phyloP scores from a whole-genome alignment of 2,113 vertebrate genomes.

The Gavialis gangeticus region DNA sequence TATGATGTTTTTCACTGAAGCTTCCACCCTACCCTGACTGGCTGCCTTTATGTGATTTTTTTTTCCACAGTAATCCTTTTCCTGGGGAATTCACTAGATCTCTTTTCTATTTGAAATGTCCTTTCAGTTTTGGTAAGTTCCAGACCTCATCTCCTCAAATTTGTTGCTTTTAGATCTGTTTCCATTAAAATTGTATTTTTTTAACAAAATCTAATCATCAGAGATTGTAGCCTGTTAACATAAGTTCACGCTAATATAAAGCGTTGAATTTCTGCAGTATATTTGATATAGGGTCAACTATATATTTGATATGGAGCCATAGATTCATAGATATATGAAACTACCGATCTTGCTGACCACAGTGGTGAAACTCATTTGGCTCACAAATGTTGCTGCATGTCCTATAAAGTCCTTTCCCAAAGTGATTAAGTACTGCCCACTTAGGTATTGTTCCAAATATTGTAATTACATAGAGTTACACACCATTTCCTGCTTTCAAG shows the following conservation, averaged over 20 bases:
- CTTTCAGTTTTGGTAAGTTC: background rate
- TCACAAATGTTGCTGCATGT: background rate
- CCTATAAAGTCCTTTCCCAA: background rate
- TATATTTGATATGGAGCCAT: background rate
- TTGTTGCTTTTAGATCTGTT: constrained; percentile 16
- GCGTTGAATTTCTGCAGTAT: background rate
- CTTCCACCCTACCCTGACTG: background rate
- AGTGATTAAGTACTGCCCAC: background rate
- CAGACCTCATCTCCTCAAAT: background rate
- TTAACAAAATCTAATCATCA: background rate
- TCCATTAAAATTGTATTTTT: constrained; percentile 3
- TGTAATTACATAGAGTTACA: background rate
- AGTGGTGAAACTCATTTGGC: background rate
- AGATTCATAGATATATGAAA: background rate
- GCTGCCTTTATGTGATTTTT: constrained; percentile 17
- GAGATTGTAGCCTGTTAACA: constrained; percentile 27
- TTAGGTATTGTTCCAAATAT: background rate
- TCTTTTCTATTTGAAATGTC: background rate
- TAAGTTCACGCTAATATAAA: background rate
- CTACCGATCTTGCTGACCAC: background rate
- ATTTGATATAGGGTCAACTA: background rate
- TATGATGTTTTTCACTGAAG: background rate
- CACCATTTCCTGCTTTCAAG: background rate
- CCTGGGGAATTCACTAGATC: background rate
- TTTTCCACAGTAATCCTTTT: constrained; percentile 3